Percentiles rank a stretch among this genome's conserved stretches.
Evolutionary conservation across 2,797 vertebrate genomes (phyloP).

Genomic region (Brotula barbata): DNA sequence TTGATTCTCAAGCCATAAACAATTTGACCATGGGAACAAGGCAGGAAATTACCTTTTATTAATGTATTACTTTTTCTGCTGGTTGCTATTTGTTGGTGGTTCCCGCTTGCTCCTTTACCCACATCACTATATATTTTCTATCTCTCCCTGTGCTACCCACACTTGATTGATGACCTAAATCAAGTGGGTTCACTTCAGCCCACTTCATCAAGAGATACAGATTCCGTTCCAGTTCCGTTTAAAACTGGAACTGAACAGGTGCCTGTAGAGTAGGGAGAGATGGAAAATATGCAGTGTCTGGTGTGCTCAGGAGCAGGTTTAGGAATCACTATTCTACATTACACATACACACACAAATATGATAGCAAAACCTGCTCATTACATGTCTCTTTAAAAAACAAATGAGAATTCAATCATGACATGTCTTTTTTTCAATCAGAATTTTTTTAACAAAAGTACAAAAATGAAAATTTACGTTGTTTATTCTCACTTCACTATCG

Average conservation of each 20-base stretch:
- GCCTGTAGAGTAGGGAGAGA: not conserved
- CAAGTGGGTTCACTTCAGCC: not conserved
- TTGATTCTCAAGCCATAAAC: not conserved
- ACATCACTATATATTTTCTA: not conserved
- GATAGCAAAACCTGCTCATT: conserved; percentile 54
- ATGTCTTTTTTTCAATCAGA: conserved; percentile 40
- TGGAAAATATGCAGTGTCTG: not conserved
- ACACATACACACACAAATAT: conserved; percentile 16
- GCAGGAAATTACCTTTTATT: conserved; percentile 64
- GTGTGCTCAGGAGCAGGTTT: not conserved
- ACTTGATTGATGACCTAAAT: not conserved
- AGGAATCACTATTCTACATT: conserved; percentile 35
- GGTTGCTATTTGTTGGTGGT: conserved; percentile 30
- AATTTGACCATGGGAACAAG: conserved; percentile 46
- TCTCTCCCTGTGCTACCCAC: not conserved
- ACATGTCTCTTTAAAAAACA: conserved; percentile 36
- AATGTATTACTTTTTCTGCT: conserved; percentile 60
- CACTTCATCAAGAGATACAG: not conserved
- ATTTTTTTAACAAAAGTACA: conserved; percentile 10
- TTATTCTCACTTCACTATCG: not conserved
- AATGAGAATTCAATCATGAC: conserved; percentile 54
- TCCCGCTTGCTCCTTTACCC: not conserved
- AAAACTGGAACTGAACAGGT: not conserved
- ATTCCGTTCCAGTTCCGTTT: no score
- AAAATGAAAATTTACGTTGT: not conserved